Base-by-base conservation (phyloP, 1,140 invertebrate species). In the Chrysopa pallens region DNA sequence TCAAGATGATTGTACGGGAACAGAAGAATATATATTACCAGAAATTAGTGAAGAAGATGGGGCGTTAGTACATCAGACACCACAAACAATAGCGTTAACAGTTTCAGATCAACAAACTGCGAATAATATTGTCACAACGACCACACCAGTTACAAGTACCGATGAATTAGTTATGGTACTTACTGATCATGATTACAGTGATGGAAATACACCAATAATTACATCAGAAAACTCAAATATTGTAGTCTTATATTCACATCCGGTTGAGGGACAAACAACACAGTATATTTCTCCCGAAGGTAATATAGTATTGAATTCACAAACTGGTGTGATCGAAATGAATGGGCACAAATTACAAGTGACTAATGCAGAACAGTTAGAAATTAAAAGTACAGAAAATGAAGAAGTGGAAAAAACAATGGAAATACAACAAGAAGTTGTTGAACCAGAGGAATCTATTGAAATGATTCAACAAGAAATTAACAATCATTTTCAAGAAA, bases 241-340 rank as follows among this genome's bases (percentile, higher is more conserved):
- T 52, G 69, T 73, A 15, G 69, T 73, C 28, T 62, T 73, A n/a
- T 73, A 72, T 42, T 71, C 69, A 52, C 69, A 73, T 53, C 63
- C 64, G 29, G 59, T 69, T 23, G 64, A 69, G 52, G 62, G 64
- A 38, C 59, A 63, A 52, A 60, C 62, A 48, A 69, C 68, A 43
- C 64, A 70, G 50, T 72, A 51, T 48, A 58, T 59, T 41, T 55
- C 56, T 17, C 52, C 52, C 39, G 49, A 65, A 61, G 62, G 62
- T 11, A 67, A 70, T 47, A 52, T 70, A 12, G 61, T 68, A 46
- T 61, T 68, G 48, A 68, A 68, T 50, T 69, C 58, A 46, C 59
- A 67, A 49, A 68, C 66, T 33, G 61, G 68, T 9, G 59, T 67
- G 46, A 59, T 68, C 37, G 60, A 67, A 49, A 55, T 68, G 33